A percentile compares a stretch with the other conserved stretches of the same genome.
Conservation (phyloP, 2,113 vertebrate genomes). For the Patagioenas fasciata region DNA sequence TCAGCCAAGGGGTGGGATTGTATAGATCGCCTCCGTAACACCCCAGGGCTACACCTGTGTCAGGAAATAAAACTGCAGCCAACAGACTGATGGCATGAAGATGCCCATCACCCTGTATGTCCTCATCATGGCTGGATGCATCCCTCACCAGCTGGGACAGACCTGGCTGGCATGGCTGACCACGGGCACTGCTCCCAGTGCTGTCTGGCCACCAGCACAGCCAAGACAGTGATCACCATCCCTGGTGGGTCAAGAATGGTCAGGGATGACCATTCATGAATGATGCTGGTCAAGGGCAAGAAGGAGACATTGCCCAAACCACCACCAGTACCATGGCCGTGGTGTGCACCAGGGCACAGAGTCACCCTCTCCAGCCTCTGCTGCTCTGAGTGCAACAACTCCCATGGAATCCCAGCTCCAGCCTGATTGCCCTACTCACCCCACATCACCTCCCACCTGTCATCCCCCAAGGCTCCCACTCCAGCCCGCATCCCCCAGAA, state of each 20-base stretch:
- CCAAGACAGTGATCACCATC: background rate
- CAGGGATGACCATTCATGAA: background rate
- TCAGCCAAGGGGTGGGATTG: background rate
- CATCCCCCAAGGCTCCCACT: fast-evolving
- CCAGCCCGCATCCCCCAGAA: no score
- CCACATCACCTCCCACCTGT: fast-evolving
- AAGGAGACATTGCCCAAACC: background rate
- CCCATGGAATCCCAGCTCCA: background rate
- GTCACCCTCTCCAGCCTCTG: background rate
- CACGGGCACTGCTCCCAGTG: fast-evolving
- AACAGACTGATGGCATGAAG: background rate
- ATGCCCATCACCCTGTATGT: no score
- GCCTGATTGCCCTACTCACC: fast-evolving
- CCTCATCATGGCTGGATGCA: background rate
- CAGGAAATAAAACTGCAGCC: background rate
- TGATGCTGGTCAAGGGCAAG: background rate
- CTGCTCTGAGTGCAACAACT: fast-evolving
- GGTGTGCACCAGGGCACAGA: background rate
- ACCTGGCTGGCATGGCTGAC: background rate
- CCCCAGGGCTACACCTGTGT: background rate
- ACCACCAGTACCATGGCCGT: fast-evolving
- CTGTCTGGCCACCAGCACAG: background rate
- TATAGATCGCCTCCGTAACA: background rate
- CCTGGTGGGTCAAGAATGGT: background rate
- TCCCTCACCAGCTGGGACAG: fast-evolving